Conservation (phyloP, 35 echinoderm and acorn worm genomes). For the Heliocidaris erythrogramma region DNA sequence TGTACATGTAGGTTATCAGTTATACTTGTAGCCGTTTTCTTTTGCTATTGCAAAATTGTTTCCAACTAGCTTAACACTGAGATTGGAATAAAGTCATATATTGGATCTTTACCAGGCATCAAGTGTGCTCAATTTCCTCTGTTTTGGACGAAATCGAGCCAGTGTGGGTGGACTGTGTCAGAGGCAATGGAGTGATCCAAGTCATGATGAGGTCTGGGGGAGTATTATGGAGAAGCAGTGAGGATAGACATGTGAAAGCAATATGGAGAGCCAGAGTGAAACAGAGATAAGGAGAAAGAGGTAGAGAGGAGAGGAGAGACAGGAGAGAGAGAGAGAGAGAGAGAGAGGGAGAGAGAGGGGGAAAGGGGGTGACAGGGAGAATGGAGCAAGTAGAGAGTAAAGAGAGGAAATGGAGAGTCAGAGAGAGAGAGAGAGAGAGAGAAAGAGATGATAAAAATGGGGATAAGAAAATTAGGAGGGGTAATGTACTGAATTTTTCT, state of each 20-base stretch:
- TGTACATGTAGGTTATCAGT: too few species aligned
- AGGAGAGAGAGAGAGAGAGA: not conserved
- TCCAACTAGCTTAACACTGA: not conserved
- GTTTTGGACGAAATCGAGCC: not conserved
- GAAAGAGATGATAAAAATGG: not conserved
- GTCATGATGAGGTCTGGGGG: not conserved
- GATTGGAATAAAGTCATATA: not conserved
- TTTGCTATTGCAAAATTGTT: too few species aligned
- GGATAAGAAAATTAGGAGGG: too few species aligned
- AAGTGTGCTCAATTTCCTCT: not conserved
- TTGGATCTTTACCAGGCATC: not conserved
- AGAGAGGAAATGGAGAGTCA: not conserved
- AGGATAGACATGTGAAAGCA: not conserved
- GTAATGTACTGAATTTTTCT: too few species aligned
- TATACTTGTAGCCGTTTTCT: too few species aligned
- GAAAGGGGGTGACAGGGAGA: not conserved
- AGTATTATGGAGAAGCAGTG: not conserved
- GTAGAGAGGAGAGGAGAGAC: not conserved
- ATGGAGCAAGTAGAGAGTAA: not conserved
- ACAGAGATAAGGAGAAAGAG: not conserved
- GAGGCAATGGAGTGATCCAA: not conserved
- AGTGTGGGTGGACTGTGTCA: not conserved
- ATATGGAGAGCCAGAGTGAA: not conserved
- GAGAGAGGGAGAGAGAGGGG: not conserved
- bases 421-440: not conserved